Percentiles rank a stretch among this genome's conserved stretches.
phyloP scores from a whole-genome alignment of 1,140 invertebrate genomes.

The Caenorhabditis latens region DNA sequence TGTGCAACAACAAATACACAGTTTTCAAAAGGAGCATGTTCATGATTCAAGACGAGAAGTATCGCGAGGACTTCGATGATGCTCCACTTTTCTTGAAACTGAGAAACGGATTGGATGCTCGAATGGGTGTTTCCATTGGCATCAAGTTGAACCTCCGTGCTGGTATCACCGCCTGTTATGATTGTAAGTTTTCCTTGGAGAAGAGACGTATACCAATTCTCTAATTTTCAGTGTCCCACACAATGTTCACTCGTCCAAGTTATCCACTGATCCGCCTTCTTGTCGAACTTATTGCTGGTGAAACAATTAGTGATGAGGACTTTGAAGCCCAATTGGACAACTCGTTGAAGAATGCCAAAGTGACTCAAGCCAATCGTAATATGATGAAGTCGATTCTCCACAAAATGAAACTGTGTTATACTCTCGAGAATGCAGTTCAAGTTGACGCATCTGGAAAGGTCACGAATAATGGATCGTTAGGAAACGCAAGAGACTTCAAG shows the following conservation, averaged over 20 bases:
- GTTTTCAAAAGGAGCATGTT: neutral
- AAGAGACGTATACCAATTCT: no score
- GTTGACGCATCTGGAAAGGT: no score
- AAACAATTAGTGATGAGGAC: neutral
- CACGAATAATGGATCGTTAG: no score
- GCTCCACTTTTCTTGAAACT: neutral
- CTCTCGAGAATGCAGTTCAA: no score
- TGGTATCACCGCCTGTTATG: slow-evolving; percentile 14
- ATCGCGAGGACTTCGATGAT: neutral
- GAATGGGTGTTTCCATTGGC: neutral
- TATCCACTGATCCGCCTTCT: neutral
- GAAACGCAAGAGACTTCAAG: slow-evolving; percentile 34
- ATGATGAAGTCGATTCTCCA: neutral
- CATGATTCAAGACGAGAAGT: neutral
- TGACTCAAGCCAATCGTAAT: neutral
- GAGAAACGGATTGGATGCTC: neutral
- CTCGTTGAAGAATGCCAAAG: neutral
- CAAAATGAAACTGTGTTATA: neutral
- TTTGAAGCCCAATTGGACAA: neutral
- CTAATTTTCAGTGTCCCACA: slow-evolving; percentile 1
- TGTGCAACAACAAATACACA: neutral
- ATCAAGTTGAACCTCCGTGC: no score
- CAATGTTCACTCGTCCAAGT: neutral
- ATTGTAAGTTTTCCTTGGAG: slow-evolving; percentile 11
- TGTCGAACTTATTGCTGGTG: neutral